Evolutionary conservation across 2,113 vertebrate genomes (phyloP).

Genomic region (Holacanthus passer): DNA sequence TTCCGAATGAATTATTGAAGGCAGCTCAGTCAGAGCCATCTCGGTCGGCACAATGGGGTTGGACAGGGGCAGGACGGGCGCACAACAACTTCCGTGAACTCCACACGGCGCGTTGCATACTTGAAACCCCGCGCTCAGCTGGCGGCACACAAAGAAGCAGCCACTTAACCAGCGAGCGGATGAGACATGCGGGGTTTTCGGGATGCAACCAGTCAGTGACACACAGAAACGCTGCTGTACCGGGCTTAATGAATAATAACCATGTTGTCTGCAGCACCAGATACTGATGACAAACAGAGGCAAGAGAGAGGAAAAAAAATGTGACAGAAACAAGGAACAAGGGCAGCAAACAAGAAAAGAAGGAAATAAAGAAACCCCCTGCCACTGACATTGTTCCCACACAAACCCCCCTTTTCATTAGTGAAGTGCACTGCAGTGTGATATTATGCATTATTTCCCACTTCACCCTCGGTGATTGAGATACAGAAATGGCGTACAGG

Average conservation of each 20-base stretch:
- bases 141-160: conserved; percentile 27
- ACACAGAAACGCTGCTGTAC: background rate
- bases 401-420: conserved; percentile 26
- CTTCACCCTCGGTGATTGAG: conserved; percentile 34
- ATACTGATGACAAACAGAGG: conserved; percentile 6
- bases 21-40: conserved; percentile 20
- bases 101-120: background rate
- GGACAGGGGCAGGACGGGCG: background rate
- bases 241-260: conserved; percentile 12
- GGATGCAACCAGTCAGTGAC: conserved; percentile 6
- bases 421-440: conserved; percentile 31
- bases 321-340: background rate
- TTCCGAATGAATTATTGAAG: conserved; percentile 55
- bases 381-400: background rate
- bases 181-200: background rate
- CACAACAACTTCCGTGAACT: background rate
- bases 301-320: background rate
- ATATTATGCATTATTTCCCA: conserved; percentile 28
- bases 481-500: conserved; percentile 30
- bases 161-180: conserved; percentile 21
- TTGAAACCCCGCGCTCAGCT: conserved; percentile 11
- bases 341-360: background rate
- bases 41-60: conserved; percentile 12
- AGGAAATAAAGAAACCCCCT: background rate
- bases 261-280: background rate